phyloP scores from a whole-genome alignment of 2,888 invertebrate species.

The Synanthedon formicaeformis region DNA sequence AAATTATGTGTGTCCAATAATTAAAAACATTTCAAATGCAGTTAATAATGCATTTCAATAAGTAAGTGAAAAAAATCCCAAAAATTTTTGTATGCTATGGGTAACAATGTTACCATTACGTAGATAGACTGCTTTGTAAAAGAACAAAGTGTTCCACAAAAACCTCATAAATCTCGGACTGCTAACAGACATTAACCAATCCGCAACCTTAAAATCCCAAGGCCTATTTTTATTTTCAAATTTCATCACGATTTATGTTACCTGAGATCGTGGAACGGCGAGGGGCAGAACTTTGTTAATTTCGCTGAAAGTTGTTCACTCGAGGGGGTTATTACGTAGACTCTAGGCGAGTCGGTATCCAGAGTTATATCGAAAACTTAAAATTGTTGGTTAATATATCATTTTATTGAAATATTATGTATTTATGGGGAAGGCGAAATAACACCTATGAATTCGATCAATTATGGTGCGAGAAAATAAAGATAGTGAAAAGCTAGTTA shows the following conservation, averaged over 20 bases:
- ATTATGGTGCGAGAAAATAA: too few relatives aligned
- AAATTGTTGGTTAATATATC: background rate
- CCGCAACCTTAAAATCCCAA: constrained; percentile 13
- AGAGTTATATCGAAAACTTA: background rate
- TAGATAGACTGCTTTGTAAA: too few relatives aligned
- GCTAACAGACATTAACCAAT: constrained; percentile 17
- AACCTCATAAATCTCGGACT: constrained; percentile 6
- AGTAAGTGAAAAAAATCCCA: too few relatives aligned
- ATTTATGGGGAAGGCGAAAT: background rate
- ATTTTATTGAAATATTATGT: background rate
- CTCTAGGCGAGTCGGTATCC: constrained; percentile 3
- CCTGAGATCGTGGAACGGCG: constrained; percentile 31
- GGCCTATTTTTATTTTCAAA: constrained; percentile 53
- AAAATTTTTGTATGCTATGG: too few relatives aligned
- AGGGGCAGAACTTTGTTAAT: constrained; percentile 59
- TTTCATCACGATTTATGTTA: constrained; percentile 57
- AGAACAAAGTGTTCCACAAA: background rate
- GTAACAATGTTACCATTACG: too few relatives aligned
- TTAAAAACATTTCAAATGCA: too few relatives aligned
- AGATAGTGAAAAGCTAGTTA: too few relatives aligned
- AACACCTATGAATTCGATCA: background rate
- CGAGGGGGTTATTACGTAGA: constrained; percentile 49
- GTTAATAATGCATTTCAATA: too few relatives aligned
- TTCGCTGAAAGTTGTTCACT: constrained; percentile 53
- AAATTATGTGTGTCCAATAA: too few relatives aligned